Base-by-base conservation (phyloP, 2,113 vertebrate species). In the Hiodon tergisus region DNA sequence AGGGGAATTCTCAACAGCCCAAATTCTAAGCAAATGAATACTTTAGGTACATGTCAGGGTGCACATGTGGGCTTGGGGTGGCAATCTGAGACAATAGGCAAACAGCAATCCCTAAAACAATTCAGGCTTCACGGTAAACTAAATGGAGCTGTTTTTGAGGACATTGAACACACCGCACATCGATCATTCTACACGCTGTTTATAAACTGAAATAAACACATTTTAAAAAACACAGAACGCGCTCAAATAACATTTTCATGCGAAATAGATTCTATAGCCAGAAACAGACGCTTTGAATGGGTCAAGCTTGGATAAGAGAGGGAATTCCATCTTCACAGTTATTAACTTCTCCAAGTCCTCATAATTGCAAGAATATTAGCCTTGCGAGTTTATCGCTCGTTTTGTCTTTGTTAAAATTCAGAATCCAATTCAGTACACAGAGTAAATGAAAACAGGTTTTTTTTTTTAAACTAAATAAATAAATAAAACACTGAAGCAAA, bases 161-260 rank as follows among this genome's bases (percentile, higher is more conserved):
- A 69, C 63, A 76, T 76, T 54, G 57, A 31, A 75, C 58, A 59
- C 67, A 52, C 57, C 67, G 48, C 10, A 9, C 74, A 75, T 75
- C 67, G 16, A 68, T 67, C 74, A 68, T 69, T 68, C 74, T 69
- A 13, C 55, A 68, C 66, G 63, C 53, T 10, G 63, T 58, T 75
- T 54, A 67, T 75, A 17, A 54, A 52, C 53, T 69, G 74, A 75
- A 75, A 71, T 67, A 67, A 75, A 76, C 65, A 70, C 66, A 48
- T 53, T 76, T 57, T 75, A 67, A 55, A 75, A 76, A 76, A 76
- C 58, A 62, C 74, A 69, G 68, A 76, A 76, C 60, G 66, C 47
- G 48, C 59, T 76, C 57, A 48, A 60, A 70, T 76, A 67, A 54
- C 59, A 70, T 76, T 76, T 76, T 67, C 68, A 71, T 76, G 75